phyloP scores from a whole-genome alignment of 2,888 invertebrate species.

The Mycalesis mineus region DNA sequence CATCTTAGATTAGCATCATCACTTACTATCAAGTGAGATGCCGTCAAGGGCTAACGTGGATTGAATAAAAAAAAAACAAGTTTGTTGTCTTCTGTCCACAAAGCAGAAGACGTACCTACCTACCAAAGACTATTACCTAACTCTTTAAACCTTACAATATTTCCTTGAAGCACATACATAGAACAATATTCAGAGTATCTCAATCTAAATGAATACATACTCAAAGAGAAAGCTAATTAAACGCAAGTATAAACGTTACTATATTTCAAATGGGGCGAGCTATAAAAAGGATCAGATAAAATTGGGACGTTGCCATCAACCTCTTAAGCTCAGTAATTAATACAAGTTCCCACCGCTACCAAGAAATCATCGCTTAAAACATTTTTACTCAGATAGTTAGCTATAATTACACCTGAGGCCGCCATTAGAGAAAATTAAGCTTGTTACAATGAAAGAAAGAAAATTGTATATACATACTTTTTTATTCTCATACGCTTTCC shows the following conservation, averaged over 20 bases:
- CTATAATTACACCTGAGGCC: conserved; percentile 37
- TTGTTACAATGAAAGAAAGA: conserved; percentile 21
- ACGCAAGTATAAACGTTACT: background rate
- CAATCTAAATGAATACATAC: background rate
- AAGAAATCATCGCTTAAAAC: conserved; percentile 37
- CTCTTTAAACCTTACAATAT: too few species aligned
- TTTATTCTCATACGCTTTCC: background rate
- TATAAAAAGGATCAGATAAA: conserved; percentile 33
- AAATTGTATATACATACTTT: background rate
- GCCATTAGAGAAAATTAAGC: conserved; percentile 24
- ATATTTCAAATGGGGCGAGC: conserved; percentile 11
- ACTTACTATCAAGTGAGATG: too few species aligned
- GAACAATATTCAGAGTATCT: background rate
- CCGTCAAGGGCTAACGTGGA: too few species aligned
- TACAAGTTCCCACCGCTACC: conserved; percentile 43
- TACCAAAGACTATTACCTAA: too few species aligned
- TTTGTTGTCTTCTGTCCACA: too few species aligned
- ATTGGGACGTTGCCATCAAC: conserved; percentile 30
- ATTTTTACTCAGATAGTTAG: conserved; percentile 40
- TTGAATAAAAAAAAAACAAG: too few species aligned
- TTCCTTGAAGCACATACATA: too few species aligned
- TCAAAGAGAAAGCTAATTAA: conserved; percentile 9
- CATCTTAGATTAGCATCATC: too few species aligned
- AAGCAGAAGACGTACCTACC: too few species aligned
- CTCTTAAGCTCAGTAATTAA: conserved; percentile 37